Evolutionary conservation across 1,140 invertebrate genomes (phyloP), one percentile per base, ranked within the genome.

Genomic region (Pinna nobilis): DNA sequence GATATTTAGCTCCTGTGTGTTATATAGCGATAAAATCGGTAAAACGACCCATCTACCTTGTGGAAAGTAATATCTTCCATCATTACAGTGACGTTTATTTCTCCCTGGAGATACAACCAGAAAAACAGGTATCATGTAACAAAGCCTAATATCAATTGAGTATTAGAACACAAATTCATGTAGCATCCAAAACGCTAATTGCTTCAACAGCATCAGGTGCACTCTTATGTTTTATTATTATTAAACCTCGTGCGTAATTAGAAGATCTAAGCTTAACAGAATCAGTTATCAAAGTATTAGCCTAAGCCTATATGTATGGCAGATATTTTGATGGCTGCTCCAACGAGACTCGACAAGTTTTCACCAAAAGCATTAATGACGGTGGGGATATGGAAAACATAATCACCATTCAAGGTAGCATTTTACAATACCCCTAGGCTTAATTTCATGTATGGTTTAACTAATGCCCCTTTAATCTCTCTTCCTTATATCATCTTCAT

Each of bases 161-260:
- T 53, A 25, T 53, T 25, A 28, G 15, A 18, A 47, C 20, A 20
- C 20, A 47, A 18, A 18, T 59, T 59, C 30, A 25, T 59, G 15
- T 15, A 28, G 20, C 23, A 20, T 53, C 32, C 32, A 53, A 53
- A 15, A 23, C n/a, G 55, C 20, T 30, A 30, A 59, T 33, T 33
- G 55, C 55, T 59, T 33, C 18, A 59, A 33, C 53, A 20, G 30
- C 55, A 32, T 32, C 55, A 59, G 55, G 28, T 59, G 55, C 55
- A 35, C 37, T 33, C 23, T 3, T 59, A 30, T 33, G 55, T 33
- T 59, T 32, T 33, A 59, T 30, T n/a, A 33, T 59, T 33, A 59
- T 59, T 59, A 59, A 59, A 59, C 33, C 9, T 59, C 55, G 33
- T 59, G 33, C 37, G 37, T 59, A 59, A 59, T 59, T 37, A 59